Evolutionary conservation across 2,888 invertebrate species (phyloP), one percentile per base, ranked within the genome.

Genomic region (Dendrolimus pini): DNA sequence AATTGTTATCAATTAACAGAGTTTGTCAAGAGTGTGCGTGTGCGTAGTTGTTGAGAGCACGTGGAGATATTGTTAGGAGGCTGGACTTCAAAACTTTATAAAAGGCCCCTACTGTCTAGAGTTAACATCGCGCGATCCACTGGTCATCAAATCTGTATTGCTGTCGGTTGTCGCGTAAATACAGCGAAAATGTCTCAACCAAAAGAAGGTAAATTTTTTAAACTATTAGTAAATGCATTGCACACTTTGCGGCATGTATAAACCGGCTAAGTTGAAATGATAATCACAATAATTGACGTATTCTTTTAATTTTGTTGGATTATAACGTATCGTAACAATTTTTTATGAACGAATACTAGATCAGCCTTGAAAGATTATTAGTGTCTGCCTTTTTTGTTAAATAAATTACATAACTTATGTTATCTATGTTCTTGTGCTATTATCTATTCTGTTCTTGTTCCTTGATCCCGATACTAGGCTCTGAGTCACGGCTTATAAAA

Each of bases 121-220:
- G 68, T 65, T 73, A 70, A 70, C 78, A 75, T 82, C 82, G 82
- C 79, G 77, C 77, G 73, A 74, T 67, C 63, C 68, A 68, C 67
- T 69, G 72, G 71, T 64, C 67, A 62, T 68, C 66, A 68, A 76
- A 72, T 72, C 62, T 69, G 75, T 70, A 62, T 61, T 55, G 55
- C 61, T 60, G 61, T 67, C 61, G 59, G 64, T 54, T 58, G 63
- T 66, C 61, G 61, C 54, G 55, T 59, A 54, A 60, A 59, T 55
- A 60, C 60, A 66, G 58, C 64, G 66, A 77, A 77, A 74, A 90
- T 90, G 89, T 72, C 88, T 64, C 66, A 75, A 55, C 88, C 88
- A 8, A 88, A 83, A 80, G 80, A 88, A 89, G 89, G 89, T 90
- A 82, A 74, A 62, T 68, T 73, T 73, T 73, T 69, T 69, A 65